Evolutionary conservation across 30 jellyfish, hydroid and myxozoan genomes (phyloP), one percentile per base, ranked within the genome.

Genomic region (Turritopsis rubra): DNA sequence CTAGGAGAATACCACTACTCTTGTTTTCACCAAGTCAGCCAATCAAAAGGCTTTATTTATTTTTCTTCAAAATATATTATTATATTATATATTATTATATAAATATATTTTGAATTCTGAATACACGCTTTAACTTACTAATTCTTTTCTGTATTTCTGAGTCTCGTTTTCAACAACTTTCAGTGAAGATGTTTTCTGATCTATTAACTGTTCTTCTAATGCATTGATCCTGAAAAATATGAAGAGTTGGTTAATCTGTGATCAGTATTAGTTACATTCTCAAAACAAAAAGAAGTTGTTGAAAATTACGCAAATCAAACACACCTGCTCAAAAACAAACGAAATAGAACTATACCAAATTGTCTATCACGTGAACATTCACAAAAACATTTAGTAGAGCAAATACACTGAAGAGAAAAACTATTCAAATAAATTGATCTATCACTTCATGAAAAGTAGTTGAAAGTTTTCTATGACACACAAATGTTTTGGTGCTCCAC

Each of bases 151-250:
- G 81, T 94, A 94, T 72, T 89, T 89, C 73, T 94, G 97, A 71
- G 96, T 87, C 79, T 89, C 99, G 66, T 81, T 95, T 22, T 86
- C 97, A 16, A 89, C 97, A 7, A 68, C 81, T 28, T 80, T 74
- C 13, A 71, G 65, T 18, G 99, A 89, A 20, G 79, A 82, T n/a
- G 90, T 20, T 68, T 85, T 89, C 68, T 95, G 97, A 23, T 94
- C 96, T 29, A 80, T 89, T 24, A 94, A 95, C 28, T 89, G 99
- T 71, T 94, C 99, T 54, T 94, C 99, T 54, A 94, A 77, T 13
- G 88, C 88, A 66, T 88, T 89, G 24, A 94, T 84, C 53, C 99
- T 94, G 80, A 8, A 81, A 26, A 24, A 68, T 8, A 68, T 7
- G 19, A 41, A 41, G 9, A 41, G 5, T 5, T 41, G 60, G 60